Evolutionary conservation across 2,888 invertebrate species (phyloP), one percentile per base, ranked within the genome.

Genomic region (Hololepta plana): DNA sequence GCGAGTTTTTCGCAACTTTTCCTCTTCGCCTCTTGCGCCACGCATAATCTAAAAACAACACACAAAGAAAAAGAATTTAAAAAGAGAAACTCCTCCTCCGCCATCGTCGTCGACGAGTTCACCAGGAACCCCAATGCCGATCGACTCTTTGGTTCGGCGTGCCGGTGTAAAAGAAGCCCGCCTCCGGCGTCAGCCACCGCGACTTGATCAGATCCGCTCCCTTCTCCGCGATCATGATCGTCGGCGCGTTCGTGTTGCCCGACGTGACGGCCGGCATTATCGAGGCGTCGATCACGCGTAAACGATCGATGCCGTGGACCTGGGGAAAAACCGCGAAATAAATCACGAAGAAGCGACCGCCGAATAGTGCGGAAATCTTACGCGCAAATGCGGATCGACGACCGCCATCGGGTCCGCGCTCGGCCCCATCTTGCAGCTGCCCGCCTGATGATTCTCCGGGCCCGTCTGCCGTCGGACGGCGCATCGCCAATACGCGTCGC

Each of bases 201-300:
- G 58, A 55, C 50, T 70, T 70, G 42, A 74, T 67, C 53, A 72
- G 57, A 50, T 72, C 72, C 0, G 67, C 59, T 2, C 63, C 71
- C 27, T 71, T 65, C 42, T 74, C 73, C 0, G 59, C 73, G 23
- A 73, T 62, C 73, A 73, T 73, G 35, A 73, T 60, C 32, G 60
- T 52, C 3, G 73, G 70, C n/a, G 72, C 73, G 49, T 72, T 70
- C 23, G 72, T 72, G 49, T 73, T 72, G 15, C 71, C 72, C 0
- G 70, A 67, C 5, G 64, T 51, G 3, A 69, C 69, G 1, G 57
- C 45, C 3, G 74, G 76, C 67, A 76, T 70, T 26, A 74, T 57
- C 38, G 72, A 72, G 2, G 72, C 68, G 46, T 76, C 75, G 2
- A 71, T 71, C 22, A 76, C 73, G 4, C 76, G 57, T 12, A 75